Evolutionary conservation across 2,113 vertebrate genomes (phyloP).

Genomic region (Mugil cephalus): DNA sequence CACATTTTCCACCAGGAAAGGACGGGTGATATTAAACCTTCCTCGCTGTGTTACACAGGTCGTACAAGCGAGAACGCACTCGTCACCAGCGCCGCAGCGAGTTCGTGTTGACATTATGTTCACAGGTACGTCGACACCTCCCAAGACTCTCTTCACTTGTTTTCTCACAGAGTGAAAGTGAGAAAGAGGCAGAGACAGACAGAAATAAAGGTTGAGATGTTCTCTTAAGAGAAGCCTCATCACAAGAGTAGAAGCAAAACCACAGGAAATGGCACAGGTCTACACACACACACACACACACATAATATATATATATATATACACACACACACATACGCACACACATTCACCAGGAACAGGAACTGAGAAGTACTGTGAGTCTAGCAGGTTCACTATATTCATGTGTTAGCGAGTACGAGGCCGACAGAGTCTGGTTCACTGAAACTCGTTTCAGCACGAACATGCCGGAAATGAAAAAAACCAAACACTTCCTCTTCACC

Average conservation of each 20-base stretch:
- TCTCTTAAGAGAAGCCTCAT: slow-evolving; percentile 32
- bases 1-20: too few species aligned
- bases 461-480: background rate
- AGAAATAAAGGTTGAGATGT: background rate
- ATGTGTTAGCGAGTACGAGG: background rate
- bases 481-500: too few species aligned
- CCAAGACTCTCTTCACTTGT: slow-evolving; percentile 1
- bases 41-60: background rate
- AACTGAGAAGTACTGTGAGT: background rate
- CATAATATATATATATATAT: too few species aligned
- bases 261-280: slow-evolving; percentile 8
- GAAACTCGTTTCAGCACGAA: background rate
- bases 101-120: slow-evolving; percentile 5
- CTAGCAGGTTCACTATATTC: background rate
- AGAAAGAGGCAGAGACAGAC: background rate
- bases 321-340: background rate
- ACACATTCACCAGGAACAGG: background rate
- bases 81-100: background rate
- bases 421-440: background rate
- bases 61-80: background rate
- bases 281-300: background rate
- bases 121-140: background rate
- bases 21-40: background rate
- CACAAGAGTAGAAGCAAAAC: slow-evolving; percentile 22
- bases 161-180: background rate